A percentile compares a stretch with the other conserved stretches of the same genome.
Conservation (phyloP, 2,797 vertebrate species). For the Chaetodon trifasciatus region DNA sequence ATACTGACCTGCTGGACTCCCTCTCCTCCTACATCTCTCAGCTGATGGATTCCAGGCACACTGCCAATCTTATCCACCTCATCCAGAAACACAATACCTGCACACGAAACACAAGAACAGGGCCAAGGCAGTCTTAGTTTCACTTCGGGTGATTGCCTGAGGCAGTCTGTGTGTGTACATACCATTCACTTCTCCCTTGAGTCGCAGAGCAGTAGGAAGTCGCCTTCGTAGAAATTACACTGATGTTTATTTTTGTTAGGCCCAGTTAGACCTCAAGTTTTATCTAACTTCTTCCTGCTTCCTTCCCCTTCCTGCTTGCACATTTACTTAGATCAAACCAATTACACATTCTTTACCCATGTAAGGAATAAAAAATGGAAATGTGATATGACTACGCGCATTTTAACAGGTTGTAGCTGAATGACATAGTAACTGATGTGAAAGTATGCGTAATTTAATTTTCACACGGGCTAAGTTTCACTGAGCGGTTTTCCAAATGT, state of each 20-base stretch:
- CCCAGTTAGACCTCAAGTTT: not conserved
- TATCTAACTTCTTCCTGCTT: not conserved
- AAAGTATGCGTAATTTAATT: not conserved
- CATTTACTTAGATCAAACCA: not conserved
- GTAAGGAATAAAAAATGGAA: not conserved
- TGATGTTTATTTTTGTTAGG: not conserved
- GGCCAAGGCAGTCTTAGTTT: not conserved
- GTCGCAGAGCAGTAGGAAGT: not conserved
- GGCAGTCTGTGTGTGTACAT: not conserved
- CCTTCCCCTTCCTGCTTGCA: slow-evolving; percentile 1
- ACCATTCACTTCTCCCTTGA: not conserved
- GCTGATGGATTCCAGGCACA: slow-evolving; percentile 98
- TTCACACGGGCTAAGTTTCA: not conserved
- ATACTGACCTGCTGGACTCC: slow-evolving; percentile 97
- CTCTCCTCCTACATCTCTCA: slow-evolving; percentile 98
- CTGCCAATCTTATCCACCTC: slow-evolving; percentile 99
- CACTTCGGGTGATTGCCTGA: not conserved
- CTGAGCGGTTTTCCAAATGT: not conserved
- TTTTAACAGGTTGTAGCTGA: not conserved
- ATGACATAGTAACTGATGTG: not conserved
- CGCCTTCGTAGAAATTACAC: not conserved
- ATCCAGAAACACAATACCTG: slow-evolving; percentile 99
- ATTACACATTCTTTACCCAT: not conserved
- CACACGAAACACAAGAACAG: slow-evolving; percentile 21
- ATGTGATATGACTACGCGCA: not conserved